Evolutionary conservation across 2,113 vertebrate species (phyloP), one percentile per base, ranked within the genome.

Genomic region (Rhineura floridana): DNA sequence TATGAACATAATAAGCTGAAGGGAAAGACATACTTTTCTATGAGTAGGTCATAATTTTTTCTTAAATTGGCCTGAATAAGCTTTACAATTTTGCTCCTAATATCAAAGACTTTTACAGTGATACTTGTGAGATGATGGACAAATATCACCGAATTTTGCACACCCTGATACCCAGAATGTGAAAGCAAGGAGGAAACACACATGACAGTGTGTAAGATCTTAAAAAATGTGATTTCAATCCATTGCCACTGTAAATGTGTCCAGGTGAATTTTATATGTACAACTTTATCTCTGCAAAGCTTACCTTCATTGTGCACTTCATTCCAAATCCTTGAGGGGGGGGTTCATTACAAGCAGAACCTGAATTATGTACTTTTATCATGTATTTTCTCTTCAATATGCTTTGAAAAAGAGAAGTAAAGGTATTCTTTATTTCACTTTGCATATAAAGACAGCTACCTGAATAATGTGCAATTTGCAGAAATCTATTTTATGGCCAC

Each of bases 381-480:
- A 62, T 8, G 13, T 36, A 6, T 12, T 81, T 63, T 59, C 28
- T 17, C 8, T 52, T 1, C 4, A 80, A 17, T 25, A 80, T 59
- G 50, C 33, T 39, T 55, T 80, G 50, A 55, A 33, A 55, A 36
- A 59, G 5, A 36, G 17, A 80, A 59, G 19, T 36, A 19, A 23
- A 36, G 19, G 52, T 10, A 33, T 36, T 28, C n/a, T 87, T 52
- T 25, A 80, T 87, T 88, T 1, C 23, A 86, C 33, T 23, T 80
- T 44, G 63, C 23, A 70, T 85, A 92, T 88, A 79, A 1, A 75
- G 28, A 84, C 55, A 55, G 48, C 4, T 91, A 69, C 21, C 3
- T 81, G 78, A 62, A n/a, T 28, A 78, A 75, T 91, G 0, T 0
- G 3, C 0, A 1, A 77, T 50, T 33, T 86, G 1, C 11, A 1